Percentiles rank a stretch among this genome's conserved stretches.
Conservation (phyloP, 2,888 invertebrate species). For the Sphaerophoria rueppellii region DNA sequence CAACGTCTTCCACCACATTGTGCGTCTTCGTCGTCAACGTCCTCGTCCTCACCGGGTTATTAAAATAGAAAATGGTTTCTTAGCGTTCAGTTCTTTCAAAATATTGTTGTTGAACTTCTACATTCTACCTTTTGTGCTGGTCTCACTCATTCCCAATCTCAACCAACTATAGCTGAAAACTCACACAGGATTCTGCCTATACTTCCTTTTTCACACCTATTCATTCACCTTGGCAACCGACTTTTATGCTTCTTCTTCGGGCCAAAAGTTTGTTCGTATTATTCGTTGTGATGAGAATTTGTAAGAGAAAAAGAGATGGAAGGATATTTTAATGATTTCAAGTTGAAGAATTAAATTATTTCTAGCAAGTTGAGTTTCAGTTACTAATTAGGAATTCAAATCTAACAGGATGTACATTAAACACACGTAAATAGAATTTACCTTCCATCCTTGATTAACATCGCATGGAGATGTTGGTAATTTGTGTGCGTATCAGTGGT, state of each 20-base stretch:
- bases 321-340: conserved; percentile 66
- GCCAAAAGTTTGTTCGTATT: neutral
- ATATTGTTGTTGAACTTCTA: neutral
- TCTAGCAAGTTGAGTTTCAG: conserved; percentile 64
- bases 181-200: conserved; percentile 12
- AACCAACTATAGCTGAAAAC: neutral
- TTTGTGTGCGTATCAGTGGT: no score
- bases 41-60: neutral
- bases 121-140: neutral
- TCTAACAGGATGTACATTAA: conserved; percentile 36
- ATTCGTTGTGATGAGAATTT: neutral
- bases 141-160: no score
- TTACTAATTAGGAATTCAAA: conserved; percentile 67
- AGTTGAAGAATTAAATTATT: conserved; percentile 71
- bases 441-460: no score
- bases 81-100: neutral
- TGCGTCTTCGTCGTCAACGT: neutral
- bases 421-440: neutral
- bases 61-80: neutral
- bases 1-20: neutral
- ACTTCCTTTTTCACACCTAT: conserved; percentile 55
- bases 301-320: neutral
- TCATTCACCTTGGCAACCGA: conserved; percentile 19
- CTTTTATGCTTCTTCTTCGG: neutral
- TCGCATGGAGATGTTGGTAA: no score